phyloP scores from a whole-genome alignment of 1,140 invertebrate genomes.

The Drosophila miranda region DNA sequence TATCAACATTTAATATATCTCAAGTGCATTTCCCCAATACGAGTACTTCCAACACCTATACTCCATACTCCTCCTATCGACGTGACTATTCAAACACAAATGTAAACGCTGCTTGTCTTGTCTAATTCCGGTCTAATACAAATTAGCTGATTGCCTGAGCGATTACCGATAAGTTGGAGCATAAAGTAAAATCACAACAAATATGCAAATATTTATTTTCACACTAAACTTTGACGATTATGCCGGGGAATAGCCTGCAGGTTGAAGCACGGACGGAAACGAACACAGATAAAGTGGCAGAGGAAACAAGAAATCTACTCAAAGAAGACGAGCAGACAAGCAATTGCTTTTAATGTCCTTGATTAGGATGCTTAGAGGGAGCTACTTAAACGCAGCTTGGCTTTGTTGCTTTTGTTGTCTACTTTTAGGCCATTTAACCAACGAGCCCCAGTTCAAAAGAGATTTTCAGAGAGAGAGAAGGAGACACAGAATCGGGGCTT shows the following conservation, averaged over 20 bases:
- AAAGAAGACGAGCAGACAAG: slow-evolving; percentile 33
- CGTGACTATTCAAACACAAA: no score
- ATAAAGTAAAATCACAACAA: slow-evolving; percentile 28
- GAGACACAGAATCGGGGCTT: slow-evolving; percentile 15
- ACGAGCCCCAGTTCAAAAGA: slow-evolving; percentile 37
- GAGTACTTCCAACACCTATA: no score
- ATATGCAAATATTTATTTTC: slow-evolving; percentile 59
- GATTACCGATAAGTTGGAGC: slow-evolving; percentile 19
- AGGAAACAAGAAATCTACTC: no score
- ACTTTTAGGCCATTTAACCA: slow-evolving; percentile 62
- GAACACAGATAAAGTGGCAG: neutral
- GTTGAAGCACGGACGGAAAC: slow-evolving; percentile 7
- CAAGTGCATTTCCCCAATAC: no score
- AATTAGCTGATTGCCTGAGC: slow-evolving; percentile 17
- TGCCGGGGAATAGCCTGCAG: slow-evolving; percentile 20
- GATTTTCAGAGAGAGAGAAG: no score
- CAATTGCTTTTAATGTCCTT: slow-evolving; percentile 63
- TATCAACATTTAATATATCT: no score
- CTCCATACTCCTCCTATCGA: no score
- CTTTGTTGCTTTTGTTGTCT: slow-evolving; percentile 50
- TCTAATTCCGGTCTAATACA: slow-evolving; percentile 6
- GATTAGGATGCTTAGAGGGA: slow-evolving; percentile 46
- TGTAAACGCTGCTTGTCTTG: neutral
- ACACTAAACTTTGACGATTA: slow-evolving; percentile 42
- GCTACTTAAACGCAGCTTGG: slow-evolving; percentile 47